Conservation (phyloP, 2,113 vertebrate species). For the Gymnorhina tibicen region DNA sequence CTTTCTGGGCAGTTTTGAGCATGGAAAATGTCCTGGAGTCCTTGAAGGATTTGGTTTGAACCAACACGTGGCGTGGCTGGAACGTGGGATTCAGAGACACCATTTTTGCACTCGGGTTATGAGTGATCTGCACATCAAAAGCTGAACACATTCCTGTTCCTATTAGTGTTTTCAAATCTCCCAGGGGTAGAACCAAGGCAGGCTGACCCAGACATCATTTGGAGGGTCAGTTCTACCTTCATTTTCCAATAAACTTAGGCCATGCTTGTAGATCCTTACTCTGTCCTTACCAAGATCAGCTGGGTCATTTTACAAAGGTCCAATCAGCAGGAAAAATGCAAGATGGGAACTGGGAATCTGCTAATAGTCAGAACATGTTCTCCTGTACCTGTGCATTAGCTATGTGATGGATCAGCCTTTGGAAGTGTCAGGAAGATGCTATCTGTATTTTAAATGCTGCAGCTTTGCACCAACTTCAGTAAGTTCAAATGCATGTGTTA, state of each 20-base stretch:
- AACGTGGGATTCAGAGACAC: not conserved
- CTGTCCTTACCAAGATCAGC: not conserved
- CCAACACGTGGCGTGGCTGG: not conserved
- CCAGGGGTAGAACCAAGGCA: not conserved
- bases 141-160: not conserved
- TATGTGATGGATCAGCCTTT: not conserved
- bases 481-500: conserved; percentile 20
- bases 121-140: not conserved
- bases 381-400: not conserved
- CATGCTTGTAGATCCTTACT: not conserved
- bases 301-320: not conserved
- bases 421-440: not conserved
- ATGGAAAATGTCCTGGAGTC: not conserved
- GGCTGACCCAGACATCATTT: not conserved
- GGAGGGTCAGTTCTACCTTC: not conserved
- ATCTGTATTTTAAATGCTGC: not conserved
- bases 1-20: not conserved
- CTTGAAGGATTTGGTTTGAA: not conserved
- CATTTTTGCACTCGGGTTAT: not conserved
- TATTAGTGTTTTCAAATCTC: not conserved
- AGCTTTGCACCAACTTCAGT: not conserved
- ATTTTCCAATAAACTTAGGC: not conserved
- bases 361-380: not conserved
- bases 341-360: not conserved
- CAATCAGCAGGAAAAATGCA: not conserved